These are phyloP conservation scores for Coptodon rendalli DNA, from an alignment of 2,113 vertebrate genomes.

Conservation along the genomic window DNA sequence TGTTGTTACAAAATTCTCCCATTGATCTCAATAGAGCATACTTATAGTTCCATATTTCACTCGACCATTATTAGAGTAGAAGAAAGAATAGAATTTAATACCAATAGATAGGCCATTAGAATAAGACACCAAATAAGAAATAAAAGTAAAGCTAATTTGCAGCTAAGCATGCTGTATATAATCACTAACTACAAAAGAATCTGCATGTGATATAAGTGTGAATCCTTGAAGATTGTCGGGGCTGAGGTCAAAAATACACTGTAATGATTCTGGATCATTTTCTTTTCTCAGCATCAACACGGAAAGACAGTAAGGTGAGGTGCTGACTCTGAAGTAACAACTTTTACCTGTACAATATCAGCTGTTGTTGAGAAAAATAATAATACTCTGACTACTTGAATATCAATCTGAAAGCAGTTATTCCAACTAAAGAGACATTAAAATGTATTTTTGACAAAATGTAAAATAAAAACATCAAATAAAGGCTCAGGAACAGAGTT, in stretches of 20 bases:
- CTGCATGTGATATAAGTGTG: background rate
- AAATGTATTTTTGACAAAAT: background rate
- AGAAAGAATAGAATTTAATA: background rate
- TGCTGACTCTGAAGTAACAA: background rate
- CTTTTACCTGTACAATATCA: background rate
- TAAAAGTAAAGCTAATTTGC: background rate
- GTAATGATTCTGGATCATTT: background rate
- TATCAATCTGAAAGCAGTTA: background rate
- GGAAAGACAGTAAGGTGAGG: background rate
- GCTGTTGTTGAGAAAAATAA: background rate
- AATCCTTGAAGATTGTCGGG: rapidly evolving
- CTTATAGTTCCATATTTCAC: background rate
- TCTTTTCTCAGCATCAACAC: background rate
- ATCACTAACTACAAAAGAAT: background rate
- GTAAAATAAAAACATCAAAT: background rate
- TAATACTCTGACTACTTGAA: background rate
- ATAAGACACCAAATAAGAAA: background rate
- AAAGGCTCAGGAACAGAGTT: background rate
- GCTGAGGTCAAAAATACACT: background rate
- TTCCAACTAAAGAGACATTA: background rate
- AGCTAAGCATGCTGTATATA: background rate
- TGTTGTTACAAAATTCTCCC: background rate
- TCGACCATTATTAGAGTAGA: background rate
- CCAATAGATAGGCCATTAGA: background rate
- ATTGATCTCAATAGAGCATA: background rate